Evolutionary conservation across 2,888 invertebrate genomes (phyloP).

Genomic region (Latrodectus elegans): DNA sequence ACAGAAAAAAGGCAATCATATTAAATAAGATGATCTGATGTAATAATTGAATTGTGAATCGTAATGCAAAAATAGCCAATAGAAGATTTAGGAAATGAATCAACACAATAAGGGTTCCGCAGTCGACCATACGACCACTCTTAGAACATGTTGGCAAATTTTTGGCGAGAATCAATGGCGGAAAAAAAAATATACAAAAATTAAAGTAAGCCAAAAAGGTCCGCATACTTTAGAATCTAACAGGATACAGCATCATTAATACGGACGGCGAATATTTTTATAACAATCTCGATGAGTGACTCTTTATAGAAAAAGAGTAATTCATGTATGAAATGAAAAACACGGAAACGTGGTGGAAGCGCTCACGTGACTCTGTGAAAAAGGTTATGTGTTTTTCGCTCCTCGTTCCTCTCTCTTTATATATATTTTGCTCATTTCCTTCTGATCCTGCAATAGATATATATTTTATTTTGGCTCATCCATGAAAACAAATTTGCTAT

Average conservation of each 20-base stretch:
- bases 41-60: too few species aligned
- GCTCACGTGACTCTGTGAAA: conserved; percentile 6
- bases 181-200: too few species aligned
- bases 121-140: too few species aligned
- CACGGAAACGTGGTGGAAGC: conserved; percentile 33
- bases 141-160: too few species aligned
- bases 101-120: too few species aligned
- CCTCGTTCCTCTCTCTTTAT: conserved; percentile 5
- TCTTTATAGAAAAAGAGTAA: conserved; percentile 6
- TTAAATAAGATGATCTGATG: too few species aligned
- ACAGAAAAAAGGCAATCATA: too few species aligned
- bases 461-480: too few species aligned
- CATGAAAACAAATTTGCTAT: too few species aligned
- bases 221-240: conserved; percentile 21
- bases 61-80: too few species aligned
- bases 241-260: conserved; percentile 33
- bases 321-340: conserved; percentile 31
- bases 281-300: conserved; percentile 17
- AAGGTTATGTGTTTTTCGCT: conserved; percentile 11
- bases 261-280: conserved; percentile 46
- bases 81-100: too few species aligned
- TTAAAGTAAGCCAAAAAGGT: background rate
- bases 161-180: too few species aligned
- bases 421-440: conserved; percentile 3
- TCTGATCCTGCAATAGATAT: background rate